Conservation (phyloP, 2,113 vertebrate species). For the Apaloderma vittatum region DNA sequence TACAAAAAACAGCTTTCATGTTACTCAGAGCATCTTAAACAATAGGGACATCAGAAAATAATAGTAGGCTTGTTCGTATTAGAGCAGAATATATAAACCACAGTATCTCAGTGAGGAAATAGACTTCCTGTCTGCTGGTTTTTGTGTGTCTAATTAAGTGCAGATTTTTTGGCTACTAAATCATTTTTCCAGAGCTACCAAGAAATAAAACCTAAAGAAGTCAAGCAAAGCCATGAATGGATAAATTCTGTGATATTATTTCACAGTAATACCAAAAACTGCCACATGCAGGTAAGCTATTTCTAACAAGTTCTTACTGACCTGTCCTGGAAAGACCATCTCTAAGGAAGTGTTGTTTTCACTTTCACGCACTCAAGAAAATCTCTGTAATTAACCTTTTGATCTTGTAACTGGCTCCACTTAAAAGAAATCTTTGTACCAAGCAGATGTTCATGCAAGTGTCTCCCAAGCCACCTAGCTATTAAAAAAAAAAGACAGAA, state of each 20-base stretch:
- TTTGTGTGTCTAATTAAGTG: conserved; percentile 79
- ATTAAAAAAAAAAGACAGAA: background rate
- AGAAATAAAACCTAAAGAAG: conserved; percentile 73
- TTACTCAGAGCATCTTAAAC: conserved; percentile 59
- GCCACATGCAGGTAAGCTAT: background rate
- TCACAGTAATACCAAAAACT: conserved; percentile 21
- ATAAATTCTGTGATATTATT: conserved; percentile 47
- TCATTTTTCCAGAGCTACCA: conserved; percentile 76
- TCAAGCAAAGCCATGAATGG: conserved; percentile 52
- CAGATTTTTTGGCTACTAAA: conserved; percentile 79
- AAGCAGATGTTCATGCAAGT: background rate
- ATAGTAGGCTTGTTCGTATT: conserved; percentile 32
- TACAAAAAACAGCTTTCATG: background rate
- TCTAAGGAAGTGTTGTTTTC: background rate
- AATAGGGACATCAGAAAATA: conserved; percentile 64
- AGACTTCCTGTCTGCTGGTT: conserved; percentile 80
- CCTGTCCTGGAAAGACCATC: background rate
- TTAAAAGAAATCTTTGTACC: background rate
- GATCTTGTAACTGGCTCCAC: background rate
- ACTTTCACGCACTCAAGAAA: background rate
- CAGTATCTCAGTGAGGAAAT: conserved; percentile 78
- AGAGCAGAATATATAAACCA: conserved; percentile 71
- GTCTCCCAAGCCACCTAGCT: background rate
- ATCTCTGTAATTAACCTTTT: background rate
- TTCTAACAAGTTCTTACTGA: conserved; percentile 6